phyloP scores from a whole-genome alignment of 2,888 invertebrate species.

The Epirrhoe alternata region DNA sequence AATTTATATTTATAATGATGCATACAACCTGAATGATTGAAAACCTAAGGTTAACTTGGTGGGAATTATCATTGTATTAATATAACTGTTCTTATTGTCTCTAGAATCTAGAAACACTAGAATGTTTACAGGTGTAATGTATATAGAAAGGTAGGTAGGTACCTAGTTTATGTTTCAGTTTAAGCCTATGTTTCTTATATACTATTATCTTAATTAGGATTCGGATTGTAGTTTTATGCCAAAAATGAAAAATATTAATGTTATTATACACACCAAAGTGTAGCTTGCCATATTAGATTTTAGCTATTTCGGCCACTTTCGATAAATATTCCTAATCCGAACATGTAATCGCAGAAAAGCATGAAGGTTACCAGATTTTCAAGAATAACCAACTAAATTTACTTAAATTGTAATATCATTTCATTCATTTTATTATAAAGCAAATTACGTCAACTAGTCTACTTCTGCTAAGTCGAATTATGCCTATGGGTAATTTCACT shows the following conservation, averaged over 20 bases:
- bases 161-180: constrained; percentile 12
- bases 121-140: not conserved
- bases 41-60: not conserved
- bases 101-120: constrained; percentile 4
- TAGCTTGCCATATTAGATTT: constrained; percentile 83
- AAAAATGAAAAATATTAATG: constrained; percentile 45
- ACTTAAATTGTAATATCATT: constrained; percentile 4
- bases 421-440: constrained; percentile 1
- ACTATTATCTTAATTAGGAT: constrained; percentile 8
- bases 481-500: not conserved
- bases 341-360: not conserved
- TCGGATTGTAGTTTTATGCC: constrained; percentile 37
- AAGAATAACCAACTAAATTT: constrained; percentile 2
- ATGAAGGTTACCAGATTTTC: not conserved
- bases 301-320: constrained; percentile 63
- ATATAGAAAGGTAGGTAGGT: too few species aligned
- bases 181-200: not conserved
- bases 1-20: constrained; percentile 30
- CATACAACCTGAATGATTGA: constrained; percentile 1
- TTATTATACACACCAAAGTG: constrained; percentile 75
- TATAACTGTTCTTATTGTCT: not conserved
- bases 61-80: not conserved
- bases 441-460: constrained; percentile 12
- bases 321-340: constrained; percentile 17
- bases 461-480: constrained; percentile 5